Percentiles rank a stretch among this genome's conserved stretches.
Evolutionary conservation across 2,113 vertebrate species (phyloP).

Genomic region (Asarcornis scutulata): DNA sequence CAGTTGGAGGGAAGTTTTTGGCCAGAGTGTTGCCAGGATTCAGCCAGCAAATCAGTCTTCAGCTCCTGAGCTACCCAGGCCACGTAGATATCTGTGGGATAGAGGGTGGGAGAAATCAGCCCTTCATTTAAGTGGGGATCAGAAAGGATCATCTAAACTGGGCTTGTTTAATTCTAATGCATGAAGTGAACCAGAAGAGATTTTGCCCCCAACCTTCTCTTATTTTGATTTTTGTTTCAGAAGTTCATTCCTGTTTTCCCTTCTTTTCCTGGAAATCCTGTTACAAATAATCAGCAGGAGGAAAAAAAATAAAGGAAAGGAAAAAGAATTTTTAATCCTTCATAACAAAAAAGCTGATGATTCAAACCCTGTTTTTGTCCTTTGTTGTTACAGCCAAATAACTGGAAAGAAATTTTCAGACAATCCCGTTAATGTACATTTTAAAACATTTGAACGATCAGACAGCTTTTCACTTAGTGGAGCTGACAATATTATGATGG

Average conservation of each 20-base stretch:
- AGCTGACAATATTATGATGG: neutral
- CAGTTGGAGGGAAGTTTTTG: conserved; percentile 90
- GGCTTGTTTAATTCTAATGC: fast-evolving
- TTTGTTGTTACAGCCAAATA: neutral
- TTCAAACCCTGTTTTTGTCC: neutral
- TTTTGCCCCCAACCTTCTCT: neutral
- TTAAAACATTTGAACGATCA: neutral
- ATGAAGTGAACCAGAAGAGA: neutral
- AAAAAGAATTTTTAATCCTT: neutral
- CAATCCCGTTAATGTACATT: neutral
- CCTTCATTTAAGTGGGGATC: neutral
- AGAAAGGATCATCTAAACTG: neutral
- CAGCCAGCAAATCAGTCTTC: conserved; percentile 82
- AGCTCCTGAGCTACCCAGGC: conserved; percentile 90
- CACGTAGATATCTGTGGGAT: conserved; percentile 86
- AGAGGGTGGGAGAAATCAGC: neutral
- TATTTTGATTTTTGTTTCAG: neutral
- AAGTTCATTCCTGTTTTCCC: neutral
- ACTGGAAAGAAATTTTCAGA: neutral
- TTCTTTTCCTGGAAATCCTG: neutral
- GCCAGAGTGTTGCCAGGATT: conserved; percentile 84
- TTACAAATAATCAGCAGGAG: neutral
- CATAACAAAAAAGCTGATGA: neutral
- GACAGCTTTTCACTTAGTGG: neutral
- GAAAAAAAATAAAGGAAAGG: neutral